Percentiles rank a stretch among this genome's conserved stretches.
These are phyloP conservation scores for Leptinotarsa tumamoca DNA, from an alignment of 2,888 invertebrate species.

Conservation along the genomic window DNA sequence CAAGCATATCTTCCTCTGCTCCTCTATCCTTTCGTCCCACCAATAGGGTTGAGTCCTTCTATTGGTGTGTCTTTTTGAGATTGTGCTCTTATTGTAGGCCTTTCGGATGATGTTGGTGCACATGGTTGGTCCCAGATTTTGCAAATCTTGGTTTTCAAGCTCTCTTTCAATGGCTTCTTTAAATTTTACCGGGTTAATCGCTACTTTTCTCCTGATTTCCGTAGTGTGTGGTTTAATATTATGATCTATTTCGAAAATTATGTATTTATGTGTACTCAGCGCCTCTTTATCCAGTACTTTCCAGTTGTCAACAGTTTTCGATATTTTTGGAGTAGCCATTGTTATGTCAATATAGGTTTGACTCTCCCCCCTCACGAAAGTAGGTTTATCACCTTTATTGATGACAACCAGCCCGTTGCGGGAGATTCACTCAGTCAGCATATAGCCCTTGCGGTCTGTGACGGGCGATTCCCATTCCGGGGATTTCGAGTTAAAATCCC, in stretches of 20 bases:
- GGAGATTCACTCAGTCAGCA: slow-evolving; percentile 16
- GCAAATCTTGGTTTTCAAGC: neutral
- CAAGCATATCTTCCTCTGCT: neutral
- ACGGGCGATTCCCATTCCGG: slow-evolving; percentile 26
- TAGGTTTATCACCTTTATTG: neutral
- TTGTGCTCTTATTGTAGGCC: neutral
- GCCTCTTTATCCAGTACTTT: neutral
- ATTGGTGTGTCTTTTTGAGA: neutral
- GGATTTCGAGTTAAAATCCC: slow-evolving; percentile 33
- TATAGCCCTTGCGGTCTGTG: slow-evolving; percentile 2
- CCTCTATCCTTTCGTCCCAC: neutral
- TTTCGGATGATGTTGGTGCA: neutral
- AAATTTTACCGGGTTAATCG: neutral
- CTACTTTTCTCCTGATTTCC: neutral
- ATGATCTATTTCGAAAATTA: slow-evolving; percentile 1
- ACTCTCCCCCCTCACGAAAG: slow-evolving; percentile 21
- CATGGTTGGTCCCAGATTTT: neutral
- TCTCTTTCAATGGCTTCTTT: neutral
- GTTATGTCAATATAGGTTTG: slow-evolving; percentile 21
- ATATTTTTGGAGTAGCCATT: neutral
- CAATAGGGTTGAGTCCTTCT: slow-evolving; percentile 3
- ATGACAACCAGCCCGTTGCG: neutral
- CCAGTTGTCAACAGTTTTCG: neutral
- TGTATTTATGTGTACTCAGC: slow-evolving; percentile 17
- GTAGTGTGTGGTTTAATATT: no score